Evolutionary conservation across 2,797 vertebrate genomes (phyloP), one percentile per base, ranked within the genome.

Genomic region (Anomalospiza imberbis): DNA sequence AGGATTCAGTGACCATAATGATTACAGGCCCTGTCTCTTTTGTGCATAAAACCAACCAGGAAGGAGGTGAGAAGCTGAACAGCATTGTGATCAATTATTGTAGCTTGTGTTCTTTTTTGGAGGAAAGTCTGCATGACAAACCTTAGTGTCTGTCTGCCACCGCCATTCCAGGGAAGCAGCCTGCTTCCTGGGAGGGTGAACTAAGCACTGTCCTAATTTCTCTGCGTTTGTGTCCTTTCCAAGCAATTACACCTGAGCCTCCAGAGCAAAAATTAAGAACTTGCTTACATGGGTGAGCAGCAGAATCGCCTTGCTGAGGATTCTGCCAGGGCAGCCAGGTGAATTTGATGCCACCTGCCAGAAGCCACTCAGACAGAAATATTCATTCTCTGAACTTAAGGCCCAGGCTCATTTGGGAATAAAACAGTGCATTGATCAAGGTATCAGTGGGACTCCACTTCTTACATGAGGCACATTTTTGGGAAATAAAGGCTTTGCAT

Each of bases 161-260:
- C 0, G 6, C 13, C 10, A 10, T 70, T 71, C 63, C 67, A 65
- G 21, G 51, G 58, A 88, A 87, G 26, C n/a, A 76, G 25, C 11
- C 34, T 4, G 15, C 10, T 73, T 51, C 36, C 60, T 72, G 31
- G 14, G 36, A 90, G 17, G 10, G 26, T 50, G 48, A 90, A 7
- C 4, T 63, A 47, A 73, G 17, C 8, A 15, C 8, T 67, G 6
- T 31, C 36, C 38, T 26, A 31, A 61, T n/a, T 47, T 85, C 47
- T 60, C 10, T 45, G 20, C 57, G 62, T 36, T 15, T 70, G 17
- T 15, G 4, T 79, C 45, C 53, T 91, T 81, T 85, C 62, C 83
- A 95, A 95, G 63, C 25, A 44, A 87, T 74, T 71, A 86, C 88
- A 87, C 73, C n/a, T 67, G 40, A 92, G 54, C n/a, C 70, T 73